Evolutionary conservation across 2,888 invertebrate species (phyloP).

Genomic region (Diaperis boleti): DNA sequence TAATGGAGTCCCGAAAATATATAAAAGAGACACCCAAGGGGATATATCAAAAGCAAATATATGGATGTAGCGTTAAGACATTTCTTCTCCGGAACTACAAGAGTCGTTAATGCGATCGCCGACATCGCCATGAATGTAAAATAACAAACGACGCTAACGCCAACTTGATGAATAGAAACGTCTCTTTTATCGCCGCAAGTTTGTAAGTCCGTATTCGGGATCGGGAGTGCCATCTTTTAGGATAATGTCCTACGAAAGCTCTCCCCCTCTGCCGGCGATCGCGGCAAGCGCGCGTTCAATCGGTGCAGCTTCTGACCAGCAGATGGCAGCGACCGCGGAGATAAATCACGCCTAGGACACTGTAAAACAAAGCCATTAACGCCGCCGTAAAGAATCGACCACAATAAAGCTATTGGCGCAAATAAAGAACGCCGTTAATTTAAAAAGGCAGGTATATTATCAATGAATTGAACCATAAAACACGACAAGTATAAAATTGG

Average conservation of each 20-base stretch:
- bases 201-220: background rate
- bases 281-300: slow-evolving; percentile 49
- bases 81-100: too few relatives aligned
- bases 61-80: too few relatives aligned
- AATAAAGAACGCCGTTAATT: slow-evolving; percentile 48
- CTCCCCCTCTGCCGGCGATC: slow-evolving; percentile 53
- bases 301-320: slow-evolving; percentile 56
- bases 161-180: too few relatives aligned
- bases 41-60: too few relatives aligned
- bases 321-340: slow-evolving; percentile 56
- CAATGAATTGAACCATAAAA: slow-evolving; percentile 63
- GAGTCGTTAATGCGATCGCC: too few relatives aligned
- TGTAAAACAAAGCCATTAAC: slow-evolving; percentile 34
- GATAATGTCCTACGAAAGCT: slow-evolving; percentile 21
- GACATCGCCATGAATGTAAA: too few relatives aligned
- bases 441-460: slow-evolving; percentile 59
- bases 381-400: slow-evolving; percentile 42
- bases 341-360: slow-evolving; percentile 38
- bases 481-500: slow-evolving; percentile 64
- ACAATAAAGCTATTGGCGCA: slow-evolving; percentile 38
- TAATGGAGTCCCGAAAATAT: too few relatives aligned
- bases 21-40: too few relatives aligned
- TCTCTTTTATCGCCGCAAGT: too few relatives aligned
- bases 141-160: too few relatives aligned
- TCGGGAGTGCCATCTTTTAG: slow-evolving; percentile 42